phyloP scores from a whole-genome alignment of 2,797 vertebrate species.

The Thripadectes ignobilis region DNA sequence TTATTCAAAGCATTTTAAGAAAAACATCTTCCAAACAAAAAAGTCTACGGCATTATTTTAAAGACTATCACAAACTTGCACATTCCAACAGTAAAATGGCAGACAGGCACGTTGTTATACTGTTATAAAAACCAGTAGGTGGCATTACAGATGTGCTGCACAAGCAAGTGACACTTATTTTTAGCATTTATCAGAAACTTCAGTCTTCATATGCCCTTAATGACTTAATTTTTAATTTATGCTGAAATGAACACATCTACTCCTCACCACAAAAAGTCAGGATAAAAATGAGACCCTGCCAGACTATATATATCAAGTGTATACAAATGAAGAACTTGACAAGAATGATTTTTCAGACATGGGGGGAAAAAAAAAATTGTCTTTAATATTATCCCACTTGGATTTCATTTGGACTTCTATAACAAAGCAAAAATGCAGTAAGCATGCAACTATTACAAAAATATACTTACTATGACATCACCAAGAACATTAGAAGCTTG shows the following conservation, averaged over 20 bases:
- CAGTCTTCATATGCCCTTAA: not conserved
- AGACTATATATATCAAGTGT: not conserved
- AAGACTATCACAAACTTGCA: not conserved
- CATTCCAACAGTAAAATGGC: not conserved
- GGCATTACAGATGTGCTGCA: slow-evolving; percentile 1
- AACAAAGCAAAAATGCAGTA: not conserved
- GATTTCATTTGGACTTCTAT: not conserved
- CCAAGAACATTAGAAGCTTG: slow-evolving; percentile 88
- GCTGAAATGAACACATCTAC: not conserved
- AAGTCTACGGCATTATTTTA: not conserved
- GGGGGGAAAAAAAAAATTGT: not conserved
- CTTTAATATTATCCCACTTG: not conserved
- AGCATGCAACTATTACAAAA: not conserved
- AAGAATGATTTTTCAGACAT: not conserved
- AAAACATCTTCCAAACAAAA: not conserved
- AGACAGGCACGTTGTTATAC: not conserved
- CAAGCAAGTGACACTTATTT: not conserved
- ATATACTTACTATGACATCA: slow-evolving; percentile 90
- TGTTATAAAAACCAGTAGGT: slow-evolving; percentile 11
- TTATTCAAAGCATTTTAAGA: not conserved
- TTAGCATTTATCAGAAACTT: not conserved
- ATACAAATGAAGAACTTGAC: not conserved
- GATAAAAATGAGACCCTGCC: not conserved
- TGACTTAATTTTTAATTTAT: not conserved
- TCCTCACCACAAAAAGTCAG: not conserved